Percentiles rank a stretch among this genome's conserved stretches.
Evolutionary conservation across 2,888 invertebrate genomes (phyloP).

Genomic region (Nowickia ferox): DNA sequence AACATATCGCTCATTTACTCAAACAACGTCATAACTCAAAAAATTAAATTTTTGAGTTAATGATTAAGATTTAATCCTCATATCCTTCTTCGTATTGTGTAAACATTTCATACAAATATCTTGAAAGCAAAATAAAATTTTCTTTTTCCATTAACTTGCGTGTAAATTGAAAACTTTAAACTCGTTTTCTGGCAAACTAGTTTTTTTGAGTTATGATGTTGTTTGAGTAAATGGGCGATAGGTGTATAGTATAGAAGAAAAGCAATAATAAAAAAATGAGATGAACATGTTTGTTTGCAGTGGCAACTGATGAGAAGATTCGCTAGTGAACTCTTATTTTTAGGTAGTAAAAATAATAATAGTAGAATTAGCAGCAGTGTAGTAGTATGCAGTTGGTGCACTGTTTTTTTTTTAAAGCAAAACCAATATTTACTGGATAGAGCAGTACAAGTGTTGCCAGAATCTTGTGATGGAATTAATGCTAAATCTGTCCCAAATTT

Average conservation of each 20-base stretch:
- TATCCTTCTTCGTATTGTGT: too few relatives aligned
- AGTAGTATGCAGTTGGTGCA: neutral
- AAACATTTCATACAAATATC: too few relatives aligned
- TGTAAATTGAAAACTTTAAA: too few relatives aligned
- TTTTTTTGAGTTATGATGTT: too few relatives aligned
- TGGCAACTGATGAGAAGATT: constrained; percentile 30
- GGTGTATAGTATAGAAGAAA: neutral
- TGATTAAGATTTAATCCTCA: too few relatives aligned
- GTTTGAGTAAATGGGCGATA: too few relatives aligned
- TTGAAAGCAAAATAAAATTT: too few relatives aligned
- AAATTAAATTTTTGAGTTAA: too few relatives aligned
- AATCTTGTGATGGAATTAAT: neutral
- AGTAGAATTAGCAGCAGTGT: neutral
- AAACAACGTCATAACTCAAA: too few relatives aligned
- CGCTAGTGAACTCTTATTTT: neutral
- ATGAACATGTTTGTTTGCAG: constrained; percentile 22
- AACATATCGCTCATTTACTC: neutral
- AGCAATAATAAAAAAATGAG: constrained; percentile 24
- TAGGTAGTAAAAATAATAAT: neutral
- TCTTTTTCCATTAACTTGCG: too few relatives aligned
- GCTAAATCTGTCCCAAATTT: neutral
- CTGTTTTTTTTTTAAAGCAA: neutral
- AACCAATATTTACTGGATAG: constrained; percentile 8
- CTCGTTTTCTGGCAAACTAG: too few relatives aligned
- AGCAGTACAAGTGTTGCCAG: neutral